Percentiles rank a stretch among this genome's conserved stretches.
These are phyloP conservation scores for Mycetomoellerius zeteki DNA, from an alignment of 1,140 invertebrate genomes.

Conservation along the genomic window DNA sequence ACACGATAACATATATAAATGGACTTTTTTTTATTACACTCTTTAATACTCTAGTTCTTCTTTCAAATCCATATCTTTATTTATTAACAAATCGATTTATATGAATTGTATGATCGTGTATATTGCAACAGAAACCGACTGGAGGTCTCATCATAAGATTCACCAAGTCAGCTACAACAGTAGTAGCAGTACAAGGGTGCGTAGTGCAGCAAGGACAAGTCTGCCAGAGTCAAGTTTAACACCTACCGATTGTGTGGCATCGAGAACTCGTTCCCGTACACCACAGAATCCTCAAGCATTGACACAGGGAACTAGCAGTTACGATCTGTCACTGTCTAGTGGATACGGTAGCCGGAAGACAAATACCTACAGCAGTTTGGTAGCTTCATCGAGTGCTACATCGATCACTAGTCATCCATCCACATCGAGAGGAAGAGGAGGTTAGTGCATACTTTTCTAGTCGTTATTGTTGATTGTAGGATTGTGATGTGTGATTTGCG, in stretches of 20 bases:
- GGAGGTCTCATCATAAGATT: slow-evolving; percentile 83
- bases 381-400: slow-evolving; percentile 74
- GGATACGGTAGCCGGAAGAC: slow-evolving; percentile 79
- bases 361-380: slow-evolving; percentile 77
- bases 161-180: slow-evolving; percentile 80
- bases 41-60: neutral
- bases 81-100: slow-evolving; percentile 10
- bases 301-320: slow-evolving; percentile 75
- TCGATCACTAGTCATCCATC: slow-evolving; percentile 84
- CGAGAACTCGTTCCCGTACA: slow-evolving; percentile 84
- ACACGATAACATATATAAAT: neutral
- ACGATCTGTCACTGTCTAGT: slow-evolving; percentile 75
- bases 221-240: slow-evolving; percentile 80
- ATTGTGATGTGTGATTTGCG: slow-evolving; percentile 72
- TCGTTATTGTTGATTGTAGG: slow-evolving; percentile 62
- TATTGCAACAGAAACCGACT: slow-evolving; percentile 81
- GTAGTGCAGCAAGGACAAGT: slow-evolving; percentile 75
- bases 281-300: slow-evolving; percentile 81
- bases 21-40: neutral
- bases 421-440: slow-evolving; percentile 84
- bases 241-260: slow-evolving; percentile 85
- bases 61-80: neutral
- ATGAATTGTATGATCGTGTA: neutral
- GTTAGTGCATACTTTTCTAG: slow-evolving; percentile 75
- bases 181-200: slow-evolving; percentile 79